phyloP scores from a whole-genome alignment of 2,888 invertebrate genomes.

The Sialis fuliginosa region DNA sequence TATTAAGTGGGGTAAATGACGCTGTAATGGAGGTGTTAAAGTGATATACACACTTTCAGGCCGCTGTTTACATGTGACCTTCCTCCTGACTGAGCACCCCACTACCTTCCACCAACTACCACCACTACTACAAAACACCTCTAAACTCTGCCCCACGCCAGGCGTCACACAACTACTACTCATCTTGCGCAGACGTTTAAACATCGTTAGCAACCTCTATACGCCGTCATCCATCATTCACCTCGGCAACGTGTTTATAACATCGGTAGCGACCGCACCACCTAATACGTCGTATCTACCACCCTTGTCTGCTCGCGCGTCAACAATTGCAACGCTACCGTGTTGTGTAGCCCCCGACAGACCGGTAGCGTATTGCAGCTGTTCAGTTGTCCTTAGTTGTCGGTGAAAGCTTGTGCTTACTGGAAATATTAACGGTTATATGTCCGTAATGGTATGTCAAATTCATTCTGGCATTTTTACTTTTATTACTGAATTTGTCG shows the following conservation, averaged over 20 bases:
- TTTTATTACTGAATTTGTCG: no score
- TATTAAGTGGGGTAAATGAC: neutral
- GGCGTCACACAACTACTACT: slow-evolving; percentile 2
- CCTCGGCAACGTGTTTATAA: no score
- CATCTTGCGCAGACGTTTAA: neutral
- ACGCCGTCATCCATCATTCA: neutral
- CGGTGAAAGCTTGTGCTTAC: no score
- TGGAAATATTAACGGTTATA: no score
- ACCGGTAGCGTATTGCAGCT: slow-evolving; percentile 1
- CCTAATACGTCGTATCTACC: neutral
- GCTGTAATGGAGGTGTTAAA: slow-evolving; percentile 1
- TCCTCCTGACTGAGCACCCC: slow-evolving; percentile 21
- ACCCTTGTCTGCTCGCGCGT: slow-evolving; percentile 7
- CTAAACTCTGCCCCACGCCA: slow-evolving; percentile 12
- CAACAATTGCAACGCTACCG: slow-evolving; percentile 8
- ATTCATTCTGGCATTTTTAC: no score
- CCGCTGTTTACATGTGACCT: slow-evolving; percentile 10
- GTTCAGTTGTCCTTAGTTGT: neutral
- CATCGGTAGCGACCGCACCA: neutral
- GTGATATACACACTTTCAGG: slow-evolving; percentile 19
- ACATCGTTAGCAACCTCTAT: neutral
- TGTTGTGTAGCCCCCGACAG: neutral
- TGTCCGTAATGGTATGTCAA: no score
- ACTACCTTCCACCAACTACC: slow-evolving; percentile 13
- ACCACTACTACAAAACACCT: slow-evolving; percentile 12